Evolutionary conservation across 1,140 invertebrate species (phyloP), one percentile per base, ranked within the genome.

Genomic region (Drosophila ironensis): DNA sequence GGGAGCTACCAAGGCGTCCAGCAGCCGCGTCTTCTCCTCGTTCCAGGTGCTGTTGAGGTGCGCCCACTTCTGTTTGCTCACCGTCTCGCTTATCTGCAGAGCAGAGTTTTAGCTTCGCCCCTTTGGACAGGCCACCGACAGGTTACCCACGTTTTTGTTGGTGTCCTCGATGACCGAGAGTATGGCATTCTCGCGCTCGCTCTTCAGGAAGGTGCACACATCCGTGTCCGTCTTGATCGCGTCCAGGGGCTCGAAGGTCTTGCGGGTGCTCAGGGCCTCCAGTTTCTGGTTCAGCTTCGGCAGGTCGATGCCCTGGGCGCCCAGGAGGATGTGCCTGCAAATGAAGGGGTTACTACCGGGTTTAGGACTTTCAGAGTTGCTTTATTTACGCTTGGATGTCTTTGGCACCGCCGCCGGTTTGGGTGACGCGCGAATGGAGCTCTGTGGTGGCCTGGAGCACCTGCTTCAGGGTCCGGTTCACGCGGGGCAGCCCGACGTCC

Each of bases 151-250:
- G 90, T 93, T 93, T 91, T 95, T 95, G 69, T 96, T 93, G 27
- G 97, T 96, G 88, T 97, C 95, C 91, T 98, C 97, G 84, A 98
- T 97, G 17, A 97, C 94, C 30, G 96, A 95, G 1, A 98, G 91
- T 80, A 98, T 95, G 8, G 96, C 96, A 93, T 98, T 98, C 91
- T 98, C 96, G 51, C 96, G 94, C 91, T 98, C 97, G 93, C 98
- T 98, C 90, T 94, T 94, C 0, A 99, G 91, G 90, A 96, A 98
- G 6, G 78, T 82, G 84, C 94, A 96, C 75, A 82, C 74, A 73
- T 97, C 93, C 67, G 97, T 95, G 91, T 98, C 97, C 11, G 95
- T 95, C 76, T 98, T 96, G 24, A 97, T 94, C 2, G 96, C 96
- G 91, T 98, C 96, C 38, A 98, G 90, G 0, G 97, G 95, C 88